Percentiles rank a stretch among this genome's conserved stretches.
Evolutionary conservation across 2,113 vertebrate genomes (phyloP).

Genomic region (Phaetusa simplex): DNA sequence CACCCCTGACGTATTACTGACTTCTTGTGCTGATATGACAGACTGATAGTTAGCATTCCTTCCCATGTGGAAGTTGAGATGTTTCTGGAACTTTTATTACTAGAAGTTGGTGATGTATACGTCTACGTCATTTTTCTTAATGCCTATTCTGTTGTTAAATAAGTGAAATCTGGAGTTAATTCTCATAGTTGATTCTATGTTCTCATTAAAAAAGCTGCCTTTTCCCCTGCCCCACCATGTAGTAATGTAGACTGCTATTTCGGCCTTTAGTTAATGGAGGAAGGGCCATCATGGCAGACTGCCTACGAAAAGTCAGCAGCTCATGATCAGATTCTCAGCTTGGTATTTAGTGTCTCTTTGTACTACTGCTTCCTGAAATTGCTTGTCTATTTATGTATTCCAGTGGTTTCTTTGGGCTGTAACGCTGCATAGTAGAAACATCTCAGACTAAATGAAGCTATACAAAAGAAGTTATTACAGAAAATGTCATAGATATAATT

Average conservation of each 20-base stretch:
- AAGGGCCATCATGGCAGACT: not conserved
- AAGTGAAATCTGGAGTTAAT: not conserved
- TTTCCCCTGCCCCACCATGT: rapidly evolving
- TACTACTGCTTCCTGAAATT: not conserved
- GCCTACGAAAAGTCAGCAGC: not conserved
- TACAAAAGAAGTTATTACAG: not conserved
- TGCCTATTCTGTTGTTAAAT: not conserved
- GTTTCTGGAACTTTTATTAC: not conserved
- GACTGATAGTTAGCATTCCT: not conserved
- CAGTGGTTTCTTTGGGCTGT: not conserved
- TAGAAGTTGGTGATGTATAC: not conserved
- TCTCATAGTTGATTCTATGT: not conserved
- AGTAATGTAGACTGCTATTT: not conserved
- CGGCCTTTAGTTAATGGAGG: not conserved
- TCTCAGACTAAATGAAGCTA: not conserved
- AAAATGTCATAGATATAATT: not conserved
- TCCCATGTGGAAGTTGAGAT: not conserved
- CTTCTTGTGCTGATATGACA: not conserved
- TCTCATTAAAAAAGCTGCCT: not conserved
- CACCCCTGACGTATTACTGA: not conserved
- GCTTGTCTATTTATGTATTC: rapidly evolving
- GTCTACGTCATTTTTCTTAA: not conserved
- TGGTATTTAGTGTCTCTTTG: not conserved
- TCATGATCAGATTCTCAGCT: not conserved
- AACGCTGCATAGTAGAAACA: not conserved